These are phyloP conservation scores for Apamea crenata DNA, from an alignment of 2,888 invertebrate species.

Conservation along the genomic window DNA sequence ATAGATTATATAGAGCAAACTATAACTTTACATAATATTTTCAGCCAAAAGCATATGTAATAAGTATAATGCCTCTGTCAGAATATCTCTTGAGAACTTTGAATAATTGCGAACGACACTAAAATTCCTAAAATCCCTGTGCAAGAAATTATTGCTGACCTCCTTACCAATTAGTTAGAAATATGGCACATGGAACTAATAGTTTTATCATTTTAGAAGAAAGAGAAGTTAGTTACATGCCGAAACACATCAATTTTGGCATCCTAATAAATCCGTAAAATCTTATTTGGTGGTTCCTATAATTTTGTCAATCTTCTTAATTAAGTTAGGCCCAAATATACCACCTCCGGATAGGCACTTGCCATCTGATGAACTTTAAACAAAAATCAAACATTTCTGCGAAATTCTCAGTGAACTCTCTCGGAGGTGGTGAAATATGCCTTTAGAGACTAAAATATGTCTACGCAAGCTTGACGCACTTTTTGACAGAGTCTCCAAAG, in stretches of 20 bases:
- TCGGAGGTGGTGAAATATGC: not conserved
- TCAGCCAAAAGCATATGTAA: not conserved
- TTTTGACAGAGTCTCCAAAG: slow-evolving; percentile 69
- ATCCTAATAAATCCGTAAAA: slow-evolving; percentile 1
- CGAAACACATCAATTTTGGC: slow-evolving; percentile 1
- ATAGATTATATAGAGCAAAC: not conserved
- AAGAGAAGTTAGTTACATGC: slow-evolving; percentile 2
- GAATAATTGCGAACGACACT: not conserved
- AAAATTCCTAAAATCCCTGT: slow-evolving; percentile 5
- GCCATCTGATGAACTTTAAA: not conserved
- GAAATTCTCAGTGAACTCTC: not conserved
- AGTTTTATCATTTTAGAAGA: not conserved
- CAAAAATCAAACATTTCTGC: not conserved
- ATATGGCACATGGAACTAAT: slow-evolving; percentile 28
- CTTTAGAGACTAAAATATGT: not conserved
- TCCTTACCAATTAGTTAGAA: slow-evolving; percentile 4
- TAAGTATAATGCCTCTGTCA: not conserved
- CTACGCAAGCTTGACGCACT: slow-evolving; percentile 62
- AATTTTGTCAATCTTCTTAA: slow-evolving; percentile 4
- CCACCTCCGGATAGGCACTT: too few relatives aligned
- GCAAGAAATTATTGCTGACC: not conserved
- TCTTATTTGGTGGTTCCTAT: slow-evolving; percentile 36
- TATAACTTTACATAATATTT: not conserved
- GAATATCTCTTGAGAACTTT: not conserved
- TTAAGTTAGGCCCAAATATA: not conserved